phyloP scores from a whole-genome alignment of 2,888 invertebrate species.

The Timandra comae region DNA sequence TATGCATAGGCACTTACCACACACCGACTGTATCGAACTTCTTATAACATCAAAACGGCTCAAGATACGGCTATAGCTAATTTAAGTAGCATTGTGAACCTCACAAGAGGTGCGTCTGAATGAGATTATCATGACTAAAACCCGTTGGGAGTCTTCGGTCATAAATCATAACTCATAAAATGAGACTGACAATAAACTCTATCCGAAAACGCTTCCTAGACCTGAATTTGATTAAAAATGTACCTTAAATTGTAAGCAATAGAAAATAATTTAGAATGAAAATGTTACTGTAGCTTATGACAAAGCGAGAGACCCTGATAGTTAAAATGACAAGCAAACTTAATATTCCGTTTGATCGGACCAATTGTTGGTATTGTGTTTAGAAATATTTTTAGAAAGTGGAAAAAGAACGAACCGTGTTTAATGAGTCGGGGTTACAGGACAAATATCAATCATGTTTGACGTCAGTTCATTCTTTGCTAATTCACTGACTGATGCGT shows the following conservation, averaged over 20 bases:
- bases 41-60: slow-evolving; percentile 50
- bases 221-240: slow-evolving; percentile 21
- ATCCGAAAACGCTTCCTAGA: slow-evolving; percentile 61
- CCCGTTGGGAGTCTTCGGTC: slow-evolving; percentile 75
- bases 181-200: slow-evolving; percentile 70
- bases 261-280: slow-evolving; percentile 25
- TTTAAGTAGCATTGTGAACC: slow-evolving; percentile 75
- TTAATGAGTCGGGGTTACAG: slow-evolving; percentile 50
- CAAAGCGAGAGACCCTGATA: slow-evolving; percentile 49
- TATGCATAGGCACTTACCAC: slow-evolving; percentile 35
- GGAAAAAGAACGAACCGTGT: slow-evolving; percentile 40
- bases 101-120: slow-evolving; percentile 67
- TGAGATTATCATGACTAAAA: slow-evolving; percentile 71
- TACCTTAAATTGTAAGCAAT: slow-evolving; percentile 17
- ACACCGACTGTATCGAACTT: slow-evolving; percentile 40
- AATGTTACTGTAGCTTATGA: slow-evolving; percentile 26
- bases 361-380: slow-evolving; percentile 74
- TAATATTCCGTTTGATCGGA: slow-evolving; percentile 75
- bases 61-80: slow-evolving; percentile 67
- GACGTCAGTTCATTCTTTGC: slow-evolving; percentile 50
- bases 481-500: slow-evolving; percentile 54
- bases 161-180: slow-evolving; percentile 77
- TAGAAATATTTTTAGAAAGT: slow-evolving; percentile 65
- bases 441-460: slow-evolving; percentile 65
- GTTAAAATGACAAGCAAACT: slow-evolving; percentile 75